Percentiles rank a stretch among this genome's conserved stretches.
phyloP scores from a whole-genome alignment of 2,113 vertebrate species.

The Peucedramus taeniatus region DNA sequence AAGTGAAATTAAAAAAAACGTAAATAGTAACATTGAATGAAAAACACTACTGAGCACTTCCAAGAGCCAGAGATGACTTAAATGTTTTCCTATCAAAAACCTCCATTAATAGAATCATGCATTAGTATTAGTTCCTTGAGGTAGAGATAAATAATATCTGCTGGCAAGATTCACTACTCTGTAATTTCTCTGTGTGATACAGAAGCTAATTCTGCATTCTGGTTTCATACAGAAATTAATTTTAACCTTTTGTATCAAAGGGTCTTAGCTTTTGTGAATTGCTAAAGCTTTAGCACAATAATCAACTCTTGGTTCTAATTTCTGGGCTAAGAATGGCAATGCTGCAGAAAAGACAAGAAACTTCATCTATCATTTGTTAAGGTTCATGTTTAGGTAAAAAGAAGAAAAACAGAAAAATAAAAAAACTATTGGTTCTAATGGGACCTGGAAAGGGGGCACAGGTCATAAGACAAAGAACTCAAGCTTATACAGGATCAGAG shows the following conservation, averaged over 20 bases:
- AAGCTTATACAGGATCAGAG: background rate
- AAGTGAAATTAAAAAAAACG: background rate
- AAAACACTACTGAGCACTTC: background rate
- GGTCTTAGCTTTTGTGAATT: background rate
- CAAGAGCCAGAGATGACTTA: background rate
- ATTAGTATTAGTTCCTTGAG: background rate
- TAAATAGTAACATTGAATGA: background rate
- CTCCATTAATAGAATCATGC: background rate
- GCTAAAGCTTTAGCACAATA: background rate
- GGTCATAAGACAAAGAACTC: background rate
- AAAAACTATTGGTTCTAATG: background rate
- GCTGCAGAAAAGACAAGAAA: background rate
- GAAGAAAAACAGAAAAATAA: background rate
- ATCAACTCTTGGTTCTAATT: background rate
- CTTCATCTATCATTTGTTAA: background rate
- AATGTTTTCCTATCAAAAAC: background rate
- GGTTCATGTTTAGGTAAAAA: background rate
- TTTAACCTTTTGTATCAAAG: background rate
- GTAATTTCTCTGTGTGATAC: background rate
- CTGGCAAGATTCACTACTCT: background rate
- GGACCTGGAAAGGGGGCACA: background rate
- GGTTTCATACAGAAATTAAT: background rate
- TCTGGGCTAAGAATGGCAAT: background rate
- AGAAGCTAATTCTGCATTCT: background rate
- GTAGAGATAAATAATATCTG: background rate